Conservation (phyloP, 2,797 vertebrate genomes). For the Cyprinella venusta region DNA sequence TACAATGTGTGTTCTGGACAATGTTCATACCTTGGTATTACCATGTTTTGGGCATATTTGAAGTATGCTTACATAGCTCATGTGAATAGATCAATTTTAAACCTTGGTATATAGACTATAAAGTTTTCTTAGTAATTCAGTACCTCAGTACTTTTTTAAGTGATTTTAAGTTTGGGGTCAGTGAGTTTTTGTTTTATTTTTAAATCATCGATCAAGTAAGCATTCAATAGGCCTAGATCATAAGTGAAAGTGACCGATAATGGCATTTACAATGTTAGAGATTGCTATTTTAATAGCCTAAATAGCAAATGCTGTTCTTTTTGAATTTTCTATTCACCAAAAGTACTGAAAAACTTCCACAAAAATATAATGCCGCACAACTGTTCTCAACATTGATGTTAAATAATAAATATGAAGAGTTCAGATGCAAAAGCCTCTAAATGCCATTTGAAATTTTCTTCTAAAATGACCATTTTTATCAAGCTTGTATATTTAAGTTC, state of each 20-base stretch:
- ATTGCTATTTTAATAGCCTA: background rate
- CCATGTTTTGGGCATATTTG: background rate
- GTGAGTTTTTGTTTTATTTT: background rate
- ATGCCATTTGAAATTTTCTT: too few relatives aligned
- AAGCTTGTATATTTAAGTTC: too few relatives aligned
- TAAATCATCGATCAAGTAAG: background rate
- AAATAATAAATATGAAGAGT: too few relatives aligned
- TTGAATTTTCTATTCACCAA: background rate
- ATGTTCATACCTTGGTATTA: background rate
- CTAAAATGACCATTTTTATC: too few relatives aligned
- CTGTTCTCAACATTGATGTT: background rate
- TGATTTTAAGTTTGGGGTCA: background rate
- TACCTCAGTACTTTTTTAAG: background rate
- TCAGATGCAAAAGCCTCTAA: too few relatives aligned
- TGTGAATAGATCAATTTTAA: background rate
- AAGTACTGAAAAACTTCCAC: background rate
- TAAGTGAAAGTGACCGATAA: background rate
- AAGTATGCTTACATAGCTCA: background rate
- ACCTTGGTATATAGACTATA: too few relatives aligned
- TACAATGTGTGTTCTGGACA: background rate
- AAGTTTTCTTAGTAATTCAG: background rate
- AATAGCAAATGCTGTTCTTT: background rate
- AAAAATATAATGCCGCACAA: background rate
- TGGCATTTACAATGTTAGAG: background rate
- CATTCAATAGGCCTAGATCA: too few relatives aligned